Percentiles rank a stretch among this genome's conserved stretches.
Evolutionary conservation across 2,797 vertebrate genomes (phyloP).

Genomic region (Parotocinclus haroldoi): DNA sequence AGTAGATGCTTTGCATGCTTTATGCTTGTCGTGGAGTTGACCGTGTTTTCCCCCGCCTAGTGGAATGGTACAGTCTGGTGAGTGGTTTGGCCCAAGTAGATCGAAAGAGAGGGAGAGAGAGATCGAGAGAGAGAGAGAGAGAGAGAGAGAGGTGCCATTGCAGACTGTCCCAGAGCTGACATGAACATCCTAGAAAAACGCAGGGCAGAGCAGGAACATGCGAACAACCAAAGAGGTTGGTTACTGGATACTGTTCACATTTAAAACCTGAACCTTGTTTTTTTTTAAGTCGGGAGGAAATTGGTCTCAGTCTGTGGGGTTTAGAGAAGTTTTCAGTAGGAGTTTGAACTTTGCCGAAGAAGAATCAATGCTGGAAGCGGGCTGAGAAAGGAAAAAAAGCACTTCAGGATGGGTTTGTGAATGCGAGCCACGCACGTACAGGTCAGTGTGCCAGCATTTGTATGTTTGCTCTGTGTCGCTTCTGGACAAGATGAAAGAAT

Average conservation of each 20-base stretch:
- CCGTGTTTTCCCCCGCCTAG: neutral
- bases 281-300: neutral
- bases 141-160: neutral
- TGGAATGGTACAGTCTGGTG: constrained; percentile 50
- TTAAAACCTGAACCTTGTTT: neutral
- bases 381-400: neutral
- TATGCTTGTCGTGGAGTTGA: neutral
- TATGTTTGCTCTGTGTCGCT: neutral
- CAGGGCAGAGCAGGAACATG: neutral
- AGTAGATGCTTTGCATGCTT: neutral
- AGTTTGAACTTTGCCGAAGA: constrained; percentile 19
- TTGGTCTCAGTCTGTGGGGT: neutral
- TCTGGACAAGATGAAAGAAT: constrained; percentile 12
- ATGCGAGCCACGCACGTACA: neutral
- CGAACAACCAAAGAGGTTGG: neutral
- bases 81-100: constrained; percentile 23
- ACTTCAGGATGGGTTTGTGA: constrained; percentile 5
- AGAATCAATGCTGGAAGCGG: neutral
- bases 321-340: neutral
- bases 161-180: neutral
- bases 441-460: neutral
- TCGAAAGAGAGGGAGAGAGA: constrained; percentile 2
- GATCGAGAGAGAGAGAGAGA: constrained; percentile 8
- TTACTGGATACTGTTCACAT: neutral
- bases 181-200: constrained; percentile 8